Evolutionary conservation across 2,113 vertebrate genomes (phyloP).

Genomic region (Onychorhynchus coronatus): DNA sequence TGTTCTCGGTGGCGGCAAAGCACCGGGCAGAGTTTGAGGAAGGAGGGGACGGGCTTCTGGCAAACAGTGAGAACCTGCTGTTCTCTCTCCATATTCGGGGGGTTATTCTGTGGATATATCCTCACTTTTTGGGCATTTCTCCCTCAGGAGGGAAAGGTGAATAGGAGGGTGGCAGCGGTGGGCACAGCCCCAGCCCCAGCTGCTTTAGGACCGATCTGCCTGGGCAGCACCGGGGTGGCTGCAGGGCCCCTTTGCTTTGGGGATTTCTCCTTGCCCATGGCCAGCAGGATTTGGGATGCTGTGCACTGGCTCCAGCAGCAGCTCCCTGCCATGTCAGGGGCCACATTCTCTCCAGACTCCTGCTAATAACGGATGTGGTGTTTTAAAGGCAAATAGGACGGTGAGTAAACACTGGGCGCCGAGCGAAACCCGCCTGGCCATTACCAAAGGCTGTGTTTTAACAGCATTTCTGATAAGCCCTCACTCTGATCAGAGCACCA

Average conservation of each 20-base stretch:
- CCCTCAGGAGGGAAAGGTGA: background rate
- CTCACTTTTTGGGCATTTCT: background rate
- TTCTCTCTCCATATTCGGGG: background rate
- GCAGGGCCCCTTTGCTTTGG: fast-evolving
- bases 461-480: slow-evolving; percentile 52
- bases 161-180: background rate
- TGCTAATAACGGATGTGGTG: fast-evolving
- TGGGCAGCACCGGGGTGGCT: fast-evolving
- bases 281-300: background rate
- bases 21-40: background rate
- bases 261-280: fast-evolving
- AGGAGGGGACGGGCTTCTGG: background rate
- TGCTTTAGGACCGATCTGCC: background rate
- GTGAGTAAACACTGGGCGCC: background rate
- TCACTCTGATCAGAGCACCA: background rate
- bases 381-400: fast-evolving
- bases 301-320: background rate
- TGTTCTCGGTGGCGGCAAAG: background rate
- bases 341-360: background rate
- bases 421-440: fast-evolving
- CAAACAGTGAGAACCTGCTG: background rate
- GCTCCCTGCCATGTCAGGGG: background rate
- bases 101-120: background rate
- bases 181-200: background rate
- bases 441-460: slow-evolving; percentile 18